Conservation (phyloP, 2,888 invertebrate genomes). For the Tortrix viridana region DNA sequence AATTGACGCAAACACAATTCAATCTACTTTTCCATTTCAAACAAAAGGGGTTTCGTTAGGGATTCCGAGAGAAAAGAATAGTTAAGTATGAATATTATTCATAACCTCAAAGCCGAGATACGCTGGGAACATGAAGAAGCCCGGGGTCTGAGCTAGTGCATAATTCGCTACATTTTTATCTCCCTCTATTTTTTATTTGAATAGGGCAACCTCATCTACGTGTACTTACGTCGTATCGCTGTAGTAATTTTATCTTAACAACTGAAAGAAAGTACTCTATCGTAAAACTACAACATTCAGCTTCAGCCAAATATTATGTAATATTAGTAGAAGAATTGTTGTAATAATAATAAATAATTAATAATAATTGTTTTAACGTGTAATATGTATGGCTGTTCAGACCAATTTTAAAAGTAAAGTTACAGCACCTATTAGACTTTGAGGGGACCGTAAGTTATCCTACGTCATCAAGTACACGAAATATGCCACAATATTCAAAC, state of each 20-base stretch:
- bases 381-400: too few relatives aligned
- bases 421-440: too few relatives aligned
- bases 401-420: too few relatives aligned
- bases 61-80: slow-evolving; percentile 24
- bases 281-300: too few relatives aligned
- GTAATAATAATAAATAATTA: too few relatives aligned
- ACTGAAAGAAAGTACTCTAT: too few relatives aligned
- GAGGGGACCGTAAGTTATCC: too few relatives aligned
- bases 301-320: background rate
- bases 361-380: too few relatives aligned
- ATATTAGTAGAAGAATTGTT: too few relatives aligned
- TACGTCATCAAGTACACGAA: too few relatives aligned
- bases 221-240: background rate
- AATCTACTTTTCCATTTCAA: slow-evolving; percentile 35
- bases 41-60: slow-evolving; percentile 22
- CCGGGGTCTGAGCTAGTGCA: slow-evolving; percentile 4
- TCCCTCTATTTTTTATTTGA: background rate
- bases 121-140: slow-evolving; percentile 3
- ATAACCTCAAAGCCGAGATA: slow-evolving; percentile 15
- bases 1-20: slow-evolving; percentile 35
- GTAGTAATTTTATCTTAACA: background rate
- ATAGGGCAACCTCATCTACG: background rate
- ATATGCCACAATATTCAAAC: too few relatives aligned
- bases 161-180: slow-evolving; percentile 1
- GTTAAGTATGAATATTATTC: slow-evolving; percentile 29